phyloP scores from a whole-genome alignment of 2,888 invertebrate species.

The Ypsolopha sequella region DNA sequence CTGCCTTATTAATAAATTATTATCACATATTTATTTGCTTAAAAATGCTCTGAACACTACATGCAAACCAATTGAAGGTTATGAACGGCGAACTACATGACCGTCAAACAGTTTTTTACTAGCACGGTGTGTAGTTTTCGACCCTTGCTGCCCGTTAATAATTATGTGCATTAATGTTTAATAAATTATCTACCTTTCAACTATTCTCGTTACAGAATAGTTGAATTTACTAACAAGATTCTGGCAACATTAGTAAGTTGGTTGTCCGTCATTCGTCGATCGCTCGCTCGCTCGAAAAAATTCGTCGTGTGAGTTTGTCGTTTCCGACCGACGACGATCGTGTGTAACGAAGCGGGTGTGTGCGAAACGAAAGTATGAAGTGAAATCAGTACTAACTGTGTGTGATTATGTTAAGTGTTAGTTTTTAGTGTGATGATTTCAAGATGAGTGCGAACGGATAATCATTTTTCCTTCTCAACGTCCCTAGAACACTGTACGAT shows the following conservation, averaged over 20 bases:
- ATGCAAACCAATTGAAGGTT: too few relatives aligned
- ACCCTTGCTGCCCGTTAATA: too few relatives aligned
- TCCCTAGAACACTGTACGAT: slow-evolving; percentile 37
- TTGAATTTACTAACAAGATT: slow-evolving; percentile 14
- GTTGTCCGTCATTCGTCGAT: slow-evolving; percentile 16
- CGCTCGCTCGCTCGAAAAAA: slow-evolving; percentile 4
- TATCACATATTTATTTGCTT: too few relatives aligned
- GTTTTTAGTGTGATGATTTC: slow-evolving; percentile 57
- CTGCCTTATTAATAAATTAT: too few relatives aligned
- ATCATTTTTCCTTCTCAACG: slow-evolving; percentile 29
- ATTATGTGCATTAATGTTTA: too few relatives aligned
- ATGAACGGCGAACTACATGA: too few relatives aligned
- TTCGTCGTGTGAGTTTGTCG: slow-evolving; percentile 39
- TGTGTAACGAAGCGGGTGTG: slow-evolving; percentile 65
- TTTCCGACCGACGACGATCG: slow-evolving; percentile 48
- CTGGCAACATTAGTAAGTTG: slow-evolving; percentile 28
- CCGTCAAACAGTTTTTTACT: too few relatives aligned
- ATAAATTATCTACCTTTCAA: not conserved
- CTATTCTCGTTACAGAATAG: slow-evolving; percentile 4
- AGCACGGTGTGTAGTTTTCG: too few relatives aligned
- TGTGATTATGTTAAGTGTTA: slow-evolving; percentile 68
- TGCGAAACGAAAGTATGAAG: slow-evolving; percentile 68
- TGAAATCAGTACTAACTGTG: slow-evolving; percentile 64
- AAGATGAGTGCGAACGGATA: slow-evolving; percentile 69
- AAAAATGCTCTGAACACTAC: too few relatives aligned